phyloP scores from a whole-genome alignment of 1,140 invertebrate genomes.

The Zeugodacus cucurbitae region DNA sequence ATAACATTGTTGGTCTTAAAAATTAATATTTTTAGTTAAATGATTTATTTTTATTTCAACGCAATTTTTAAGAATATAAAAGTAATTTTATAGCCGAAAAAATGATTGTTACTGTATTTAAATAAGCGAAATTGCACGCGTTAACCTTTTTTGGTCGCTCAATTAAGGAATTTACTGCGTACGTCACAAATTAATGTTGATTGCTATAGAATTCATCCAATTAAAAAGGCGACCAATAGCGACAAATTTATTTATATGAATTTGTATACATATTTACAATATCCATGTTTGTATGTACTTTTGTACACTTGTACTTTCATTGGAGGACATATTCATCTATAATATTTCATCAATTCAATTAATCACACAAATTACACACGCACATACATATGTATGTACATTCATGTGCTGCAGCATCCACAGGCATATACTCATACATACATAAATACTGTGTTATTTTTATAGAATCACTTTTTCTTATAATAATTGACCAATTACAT shows the following conservation, averaged over 20 bases:
- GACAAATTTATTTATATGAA: not conserved
- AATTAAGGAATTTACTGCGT: not conserved
- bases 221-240: not conserved
- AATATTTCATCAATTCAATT: not conserved
- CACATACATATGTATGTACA: not conserved
- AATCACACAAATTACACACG: not conserved
- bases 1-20: no score
- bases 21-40: no score
- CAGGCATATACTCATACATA: not conserved
- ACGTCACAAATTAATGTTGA: constrained; percentile 16
- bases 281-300: no score
- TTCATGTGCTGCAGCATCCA: not conserved
- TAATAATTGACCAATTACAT: not conserved
- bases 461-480: not conserved
- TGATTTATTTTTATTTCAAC: no score
- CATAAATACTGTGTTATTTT: not conserved
- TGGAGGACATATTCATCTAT: constrained; percentile 9
- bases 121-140: not conserved
- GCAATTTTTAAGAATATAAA: no score
- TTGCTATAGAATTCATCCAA: constrained; percentile 4
- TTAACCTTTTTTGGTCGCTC: not conserved
- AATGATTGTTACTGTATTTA: not conserved
- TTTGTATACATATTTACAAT: not conserved
- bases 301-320: not conserved
- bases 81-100: no score